Evolutionary conservation across 2,113 vertebrate genomes (phyloP), one percentile per base, ranked within the genome.

Genomic region (Synodontis membranacea): DNA sequence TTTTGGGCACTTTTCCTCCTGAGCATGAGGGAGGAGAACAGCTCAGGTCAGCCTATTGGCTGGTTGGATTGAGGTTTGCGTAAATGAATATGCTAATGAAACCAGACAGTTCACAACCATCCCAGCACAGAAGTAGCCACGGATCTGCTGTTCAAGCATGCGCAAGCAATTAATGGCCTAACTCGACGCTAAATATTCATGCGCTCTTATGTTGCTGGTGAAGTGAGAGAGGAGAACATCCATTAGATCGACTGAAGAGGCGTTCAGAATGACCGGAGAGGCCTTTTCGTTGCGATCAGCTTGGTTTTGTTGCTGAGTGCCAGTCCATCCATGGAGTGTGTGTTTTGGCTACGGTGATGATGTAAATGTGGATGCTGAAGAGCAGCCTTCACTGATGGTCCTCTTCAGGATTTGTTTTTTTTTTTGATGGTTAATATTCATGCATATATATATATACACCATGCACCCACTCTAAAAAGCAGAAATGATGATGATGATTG

Each of bases 191-290:
- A 94, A 95, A 95, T 95, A 95, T 95, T 95, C 94, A 95, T 94
- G 93, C 89, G 84, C 87, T 93, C 91, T 86, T 93, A 84, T 85
- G 85, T 88, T 87, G 66, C 85, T 90, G 92, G 91, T 94, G 93
- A 92, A 92, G 93, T 93, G 94, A 93, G 92, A 89, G 84, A 92
- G 92, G 89, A 93, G 94, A 91, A 87, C 62, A 91, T 95, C 94
- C 95, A 96, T 96, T 96, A 96, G 94, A 94, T 91, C 86, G 80
- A 90, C 89, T 96, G 93, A 94, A 95, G 95, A 92, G 94, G 93
- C 88, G 90, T 92, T 91, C 89, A 81, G 88, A 85, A 60, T 90
- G 94, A 92, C 92, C 94, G 92, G 90, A n/a, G 91, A 88, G 93
- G 93, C 94, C 94, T 95, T 94, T 94, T 91, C 25, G 92, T 94